Conservation (phyloP, 2,113 vertebrate species). For the Theropithecus gelada region DNA sequence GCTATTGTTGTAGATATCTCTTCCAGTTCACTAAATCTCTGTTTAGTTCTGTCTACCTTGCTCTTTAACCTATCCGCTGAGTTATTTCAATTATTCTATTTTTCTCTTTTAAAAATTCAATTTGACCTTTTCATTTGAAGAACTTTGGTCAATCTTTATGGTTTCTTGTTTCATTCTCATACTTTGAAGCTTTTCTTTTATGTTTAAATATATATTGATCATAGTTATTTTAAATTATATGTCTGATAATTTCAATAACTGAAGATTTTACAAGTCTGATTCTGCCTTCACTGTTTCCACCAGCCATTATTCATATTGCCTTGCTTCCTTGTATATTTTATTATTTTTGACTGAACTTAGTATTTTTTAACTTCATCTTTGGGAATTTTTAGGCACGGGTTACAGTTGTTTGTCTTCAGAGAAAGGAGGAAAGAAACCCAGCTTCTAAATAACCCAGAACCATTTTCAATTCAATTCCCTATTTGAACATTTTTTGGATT, state of each 20-base stretch:
- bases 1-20: background rate
- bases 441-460: background rate
- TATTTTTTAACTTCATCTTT: background rate
- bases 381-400: background rate
- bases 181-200: background rate
- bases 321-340: background rate
- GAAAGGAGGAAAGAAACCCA: background rate
- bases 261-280: background rate
- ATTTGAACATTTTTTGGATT: background rate
- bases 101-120: background rate
- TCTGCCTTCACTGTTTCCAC: background rate
- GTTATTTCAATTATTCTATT: background rate
- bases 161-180: background rate
- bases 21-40: background rate
- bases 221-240: background rate
- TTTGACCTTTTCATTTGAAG: background rate
- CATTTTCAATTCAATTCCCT: background rate
- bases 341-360: background rate
- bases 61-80: background rate
- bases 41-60: background rate
- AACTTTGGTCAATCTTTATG: background rate
- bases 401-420: background rate
- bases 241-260: background rate
- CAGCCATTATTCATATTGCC: background rate
- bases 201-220: background rate